Evolutionary conservation across 2,888 invertebrate species (phyloP), one percentile per base, ranked within the genome.

Genomic region (Adineta ricciae): DNA sequence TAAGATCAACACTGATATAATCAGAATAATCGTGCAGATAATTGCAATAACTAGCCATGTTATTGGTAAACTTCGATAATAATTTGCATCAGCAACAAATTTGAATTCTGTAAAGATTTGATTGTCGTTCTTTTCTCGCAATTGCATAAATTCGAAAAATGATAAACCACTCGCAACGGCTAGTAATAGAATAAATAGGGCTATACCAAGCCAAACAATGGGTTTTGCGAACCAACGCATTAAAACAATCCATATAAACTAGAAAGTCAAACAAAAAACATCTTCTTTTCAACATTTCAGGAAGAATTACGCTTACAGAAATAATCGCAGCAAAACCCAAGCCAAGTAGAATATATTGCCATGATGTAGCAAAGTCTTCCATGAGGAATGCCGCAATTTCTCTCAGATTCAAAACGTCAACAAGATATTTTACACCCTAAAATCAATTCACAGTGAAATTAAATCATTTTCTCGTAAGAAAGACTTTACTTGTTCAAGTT

Each of bases 151-250:
- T 88, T 93, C 92, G 87, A 93, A 88, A 2, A 87, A 89, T 89
- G 88, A 85, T 49, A 83, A 86, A 86, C 87, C 88, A 88, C 88
- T 86, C 89, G 91, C 93, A 88, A 93, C 93, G 83, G 92, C 92
- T 64, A 96, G 92, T 1, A 94, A 91, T 0, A 91, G 93, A 21
- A 95, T 90, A 21, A 95, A 93, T n/a, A 93, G 93, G 32, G 94
- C 88, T 86, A 97, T 93, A 11, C 96, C 94, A 64, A 94, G 88
- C 95, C 96, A 97, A 0, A 97, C 94, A 90, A 97, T 93, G 3
- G 95, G 92, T 8, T 93, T 93, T 9, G 97, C 95, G 49, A 97
- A 91, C 93, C 95, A 96, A 87, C 96, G 92, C 93, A 97, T 93
- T 83, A 97, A 91, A 19, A 94, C 91, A 87, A 97, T 96, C 92